These are phyloP conservation scores for Aptenodytes patagonicus DNA, from an alignment of 2,113 vertebrate species.

Conservation along the genomic window DNA sequence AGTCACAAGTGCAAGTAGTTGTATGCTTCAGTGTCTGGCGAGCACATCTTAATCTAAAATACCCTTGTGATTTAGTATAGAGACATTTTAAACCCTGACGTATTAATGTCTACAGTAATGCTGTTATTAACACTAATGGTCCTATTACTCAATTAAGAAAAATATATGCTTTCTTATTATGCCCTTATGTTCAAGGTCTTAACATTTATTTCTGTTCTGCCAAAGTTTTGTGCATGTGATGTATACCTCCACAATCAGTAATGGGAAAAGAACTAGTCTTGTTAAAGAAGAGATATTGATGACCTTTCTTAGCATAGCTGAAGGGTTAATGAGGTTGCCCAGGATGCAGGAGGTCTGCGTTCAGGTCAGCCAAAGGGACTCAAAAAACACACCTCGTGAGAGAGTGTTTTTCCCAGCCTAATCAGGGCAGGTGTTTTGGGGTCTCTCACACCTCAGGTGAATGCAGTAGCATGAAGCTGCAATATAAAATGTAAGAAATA, in stretches of 20 bases:
- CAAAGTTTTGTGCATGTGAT: neutral
- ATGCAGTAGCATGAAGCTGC: rapidly evolving
- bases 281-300: neutral
- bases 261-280: neutral
- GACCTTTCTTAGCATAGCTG: neutral
- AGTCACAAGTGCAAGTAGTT: neutral
- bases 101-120: neutral
- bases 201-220: neutral
- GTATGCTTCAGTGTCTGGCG: neutral
- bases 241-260: neutral
- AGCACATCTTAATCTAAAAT: neutral
- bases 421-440: neutral
- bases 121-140: neutral
- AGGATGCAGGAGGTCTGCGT: neutral
- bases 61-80: neutral
- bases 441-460: neutral
- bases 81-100: neutral
- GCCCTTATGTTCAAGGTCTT: neutral
- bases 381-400: neutral
- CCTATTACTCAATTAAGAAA: slow-evolving; percentile 30
- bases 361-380: neutral
- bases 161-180: neutral
- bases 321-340: neutral
- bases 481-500: rapidly evolving
- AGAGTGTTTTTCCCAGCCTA: neutral